Conservation (phyloP, 1,140 invertebrate genomes). For the Neodiprion virginianus region DNA sequence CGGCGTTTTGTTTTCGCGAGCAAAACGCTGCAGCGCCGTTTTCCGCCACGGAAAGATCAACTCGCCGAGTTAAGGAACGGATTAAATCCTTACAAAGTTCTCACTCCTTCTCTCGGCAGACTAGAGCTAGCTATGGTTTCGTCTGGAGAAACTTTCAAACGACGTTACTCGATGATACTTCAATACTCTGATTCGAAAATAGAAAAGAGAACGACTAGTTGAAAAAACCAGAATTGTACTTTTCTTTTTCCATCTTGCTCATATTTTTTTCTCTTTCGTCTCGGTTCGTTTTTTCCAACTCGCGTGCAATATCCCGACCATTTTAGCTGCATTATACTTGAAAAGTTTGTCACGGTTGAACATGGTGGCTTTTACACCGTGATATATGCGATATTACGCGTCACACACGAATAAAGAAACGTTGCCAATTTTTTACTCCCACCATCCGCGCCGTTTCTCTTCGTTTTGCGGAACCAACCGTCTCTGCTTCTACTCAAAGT, state of each 20-base stretch:
- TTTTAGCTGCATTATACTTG: neutral
- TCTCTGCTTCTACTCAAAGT: too few species aligned
- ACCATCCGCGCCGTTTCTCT: too few species aligned
- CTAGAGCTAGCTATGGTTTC: too few species aligned
- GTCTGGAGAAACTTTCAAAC: neutral
- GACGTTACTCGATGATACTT: neutral
- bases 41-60: neutral
- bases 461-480: too few species aligned
- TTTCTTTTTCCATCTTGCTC: neutral
- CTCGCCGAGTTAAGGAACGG: neutral
- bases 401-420: too few species aligned
- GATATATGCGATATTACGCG: too few species aligned
- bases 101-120: too few species aligned
- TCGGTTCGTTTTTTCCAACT: too few species aligned
- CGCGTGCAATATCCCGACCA: too few species aligned
- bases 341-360: neutral
- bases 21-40: neutral
- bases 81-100: constrained; percentile 5
- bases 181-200: neutral
- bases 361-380: too few species aligned
- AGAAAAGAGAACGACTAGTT: neutral
- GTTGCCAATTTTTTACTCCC: too few species aligned
- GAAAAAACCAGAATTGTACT: neutral
- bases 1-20: neutral
- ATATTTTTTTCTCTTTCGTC: too few species aligned